phyloP scores from a whole-genome alignment of 2,888 invertebrate genomes.

The Luperina nickerlii region DNA sequence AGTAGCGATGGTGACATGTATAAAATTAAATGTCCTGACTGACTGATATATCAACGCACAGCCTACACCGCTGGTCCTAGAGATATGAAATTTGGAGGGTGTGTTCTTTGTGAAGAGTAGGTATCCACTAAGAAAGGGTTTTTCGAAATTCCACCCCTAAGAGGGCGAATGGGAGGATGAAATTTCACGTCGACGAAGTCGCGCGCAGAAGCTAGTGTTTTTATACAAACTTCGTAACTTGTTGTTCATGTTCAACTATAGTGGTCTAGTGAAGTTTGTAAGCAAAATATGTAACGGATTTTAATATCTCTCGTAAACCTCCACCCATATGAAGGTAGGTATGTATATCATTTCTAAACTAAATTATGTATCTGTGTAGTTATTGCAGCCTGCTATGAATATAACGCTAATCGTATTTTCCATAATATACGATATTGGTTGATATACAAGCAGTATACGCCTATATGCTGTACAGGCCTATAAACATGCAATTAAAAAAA shows the following conservation, averaged over 20 bases:
- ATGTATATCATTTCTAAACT: not conserved
- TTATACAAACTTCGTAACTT: not conserved
- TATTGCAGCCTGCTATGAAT: not conserved
- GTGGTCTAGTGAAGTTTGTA: not conserved
- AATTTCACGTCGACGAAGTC: too few relatives aligned
- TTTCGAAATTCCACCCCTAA: too few relatives aligned
- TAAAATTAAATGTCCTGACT: too few relatives aligned
- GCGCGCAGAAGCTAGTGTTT: not conserved
- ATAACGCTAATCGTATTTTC: slow-evolving; percentile 1
- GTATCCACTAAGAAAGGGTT: too few relatives aligned
- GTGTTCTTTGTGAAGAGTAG: too few relatives aligned
- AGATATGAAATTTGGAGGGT: too few relatives aligned
- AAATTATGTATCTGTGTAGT: not conserved
- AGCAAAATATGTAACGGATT: not conserved
- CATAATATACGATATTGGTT: not conserved
- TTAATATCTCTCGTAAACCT: not conserved
- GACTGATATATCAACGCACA: too few relatives aligned
- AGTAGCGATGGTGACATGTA: too few relatives aligned
- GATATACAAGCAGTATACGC: not conserved
- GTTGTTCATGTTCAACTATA: not conserved
- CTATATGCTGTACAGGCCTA: not conserved
- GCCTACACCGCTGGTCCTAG: too few relatives aligned
- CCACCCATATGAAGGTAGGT: not conserved
- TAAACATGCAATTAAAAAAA: not conserved
- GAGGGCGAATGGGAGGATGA: too few relatives aligned